Evolutionary conservation across 30 jellyfish, hydroid and myxozoan genomes (phyloP), one percentile per base, ranked within the genome.

Genomic region (Mastigias papua): DNA sequence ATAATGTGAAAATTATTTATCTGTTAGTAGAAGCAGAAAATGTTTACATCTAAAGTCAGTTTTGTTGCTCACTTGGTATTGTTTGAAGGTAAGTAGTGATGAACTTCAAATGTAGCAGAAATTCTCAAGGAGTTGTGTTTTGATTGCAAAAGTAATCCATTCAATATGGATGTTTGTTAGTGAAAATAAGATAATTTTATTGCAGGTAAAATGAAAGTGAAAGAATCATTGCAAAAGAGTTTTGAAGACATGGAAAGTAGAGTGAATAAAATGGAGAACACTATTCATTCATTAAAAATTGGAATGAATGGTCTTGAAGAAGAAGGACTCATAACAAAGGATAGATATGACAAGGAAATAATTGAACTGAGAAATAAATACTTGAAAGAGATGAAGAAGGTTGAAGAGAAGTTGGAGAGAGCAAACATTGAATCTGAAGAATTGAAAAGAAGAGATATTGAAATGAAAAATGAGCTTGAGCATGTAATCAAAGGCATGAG

Each of bases 241-340:
- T 84, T 54, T 69, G 86, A 74, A 58, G 87, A 81, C 37, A 89
- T 89, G 97, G 89, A 82, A 72, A 69, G 67, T 30, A 62, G 97
- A 13, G 89, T 89, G 23, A 67, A 90, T 49, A 68, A 74, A 31
- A 80, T 89, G 97, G 97, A 89, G 60, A 60, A 81, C 20, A 48
- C 84, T 28, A 62, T 89, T 27, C 89, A 80, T 23, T 62, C 95
- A 11, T 73, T 87, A 63, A 76, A 72, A 30, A 48, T 69, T 50
- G 97, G 97, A 20, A 27, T 89, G 86, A 77, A 62, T 34, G 87
- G 97, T 33, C 31, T 70, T 51, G 86, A 89, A 31, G 73, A 27
- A 19, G 89, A 80, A 64, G 49, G 51, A 34, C 28, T 76, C 65
- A 63, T 34, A 23, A 6, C 80, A 22, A 68, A 68, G 20, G 90